Evolutionary conservation across 2,888 invertebrate species (phyloP), one percentile per base, ranked within the genome.

Genomic region (Chirona hameri): DNA sequence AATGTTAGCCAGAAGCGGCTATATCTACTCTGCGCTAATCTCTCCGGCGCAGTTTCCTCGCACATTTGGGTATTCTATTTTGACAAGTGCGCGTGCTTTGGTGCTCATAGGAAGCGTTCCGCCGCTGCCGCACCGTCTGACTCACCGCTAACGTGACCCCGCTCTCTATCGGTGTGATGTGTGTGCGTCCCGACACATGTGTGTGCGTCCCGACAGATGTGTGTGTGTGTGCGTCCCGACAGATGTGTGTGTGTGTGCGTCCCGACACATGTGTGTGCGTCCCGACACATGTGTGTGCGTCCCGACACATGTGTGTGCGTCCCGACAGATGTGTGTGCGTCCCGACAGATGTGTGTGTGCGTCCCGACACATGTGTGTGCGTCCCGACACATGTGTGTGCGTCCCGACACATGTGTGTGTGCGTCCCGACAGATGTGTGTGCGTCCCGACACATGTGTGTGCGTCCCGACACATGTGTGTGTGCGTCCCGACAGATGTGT

Each of bases 211-310:
- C 31, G 72, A 3, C 76, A 76, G 76, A 76, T 76, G 76, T 5
- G 76, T 24, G 46, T 76, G 76, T n/a, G n/a, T n/a, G n/a, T n/a
- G n/a, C n/a, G 24, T 24, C 1, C 72, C 31, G 72, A 3, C 76
- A 76, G 76, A 76, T 76, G 76, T 5, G 76, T 24, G 46, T 76
- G 76, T n/a, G n/a, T n/a, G n/a, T n/a, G n/a, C n/a, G 24, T 24
- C 1, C 72, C 31, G 72, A 3, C 76, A 76, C 46, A 76, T 76
- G 76, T 5, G 76, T 24, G 46, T 76, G 76, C 46, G 24, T 24
- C 1, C 72, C 31, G 72, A 3, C 76, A 76, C 46, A 76, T 76
- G 76, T 5, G 76, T 24, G 46, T 76, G 76, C 46, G 24, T 24
- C 1, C 72, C 31, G 72, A 3, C 76, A 76, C 46, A 76, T 76